Percentiles rank a stretch among this genome's conserved stretches.
These are phyloP conservation scores for Hyposoter didymator DNA, from an alignment of 2,888 invertebrate species.

Conservation along the genomic window DNA sequence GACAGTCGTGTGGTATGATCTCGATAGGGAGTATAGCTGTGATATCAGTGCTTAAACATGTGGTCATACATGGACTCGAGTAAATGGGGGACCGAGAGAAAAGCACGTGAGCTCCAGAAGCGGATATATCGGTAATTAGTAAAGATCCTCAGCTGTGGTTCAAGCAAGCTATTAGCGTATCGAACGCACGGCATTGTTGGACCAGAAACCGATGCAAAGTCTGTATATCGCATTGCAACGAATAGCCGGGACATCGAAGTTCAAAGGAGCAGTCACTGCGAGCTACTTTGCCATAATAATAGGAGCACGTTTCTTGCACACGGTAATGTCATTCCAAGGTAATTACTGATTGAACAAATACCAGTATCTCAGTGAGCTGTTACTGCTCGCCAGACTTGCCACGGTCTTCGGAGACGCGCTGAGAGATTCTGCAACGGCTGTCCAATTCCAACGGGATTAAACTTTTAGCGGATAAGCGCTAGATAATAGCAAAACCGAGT, in stretches of 20 bases:
- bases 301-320: constrained; percentile 67
- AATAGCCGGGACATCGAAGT: constrained; percentile 10
- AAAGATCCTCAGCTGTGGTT: constrained; percentile 30
- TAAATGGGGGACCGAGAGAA: constrained; percentile 18
- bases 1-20: constrained; percentile 27
- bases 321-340: constrained; percentile 74
- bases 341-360: constrained; percentile 74
- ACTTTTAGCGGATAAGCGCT: constrained; percentile 68
- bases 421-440: constrained; percentile 24
- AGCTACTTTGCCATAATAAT: constrained; percentile 13
- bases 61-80: constrained; percentile 24
- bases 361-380: constrained; percentile 67
- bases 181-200: constrained; percentile 48
- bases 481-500: constrained; percentile 12
- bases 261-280: constrained; percentile 31
- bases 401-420: constrained; percentile 1
- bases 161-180: constrained; percentile 38
- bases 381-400: constrained; percentile 2
- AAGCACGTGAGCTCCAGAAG: neutral
- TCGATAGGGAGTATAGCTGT: constrained; percentile 27
- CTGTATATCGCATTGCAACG: constrained; percentile 5
- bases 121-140: constrained; percentile 45
- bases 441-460: constrained; percentile 5
- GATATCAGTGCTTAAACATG: constrained; percentile 63
- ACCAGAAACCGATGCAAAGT: constrained; percentile 34